Conservation (phyloP, 2,113 vertebrate genomes). For the Osmerus eperlanus region DNA sequence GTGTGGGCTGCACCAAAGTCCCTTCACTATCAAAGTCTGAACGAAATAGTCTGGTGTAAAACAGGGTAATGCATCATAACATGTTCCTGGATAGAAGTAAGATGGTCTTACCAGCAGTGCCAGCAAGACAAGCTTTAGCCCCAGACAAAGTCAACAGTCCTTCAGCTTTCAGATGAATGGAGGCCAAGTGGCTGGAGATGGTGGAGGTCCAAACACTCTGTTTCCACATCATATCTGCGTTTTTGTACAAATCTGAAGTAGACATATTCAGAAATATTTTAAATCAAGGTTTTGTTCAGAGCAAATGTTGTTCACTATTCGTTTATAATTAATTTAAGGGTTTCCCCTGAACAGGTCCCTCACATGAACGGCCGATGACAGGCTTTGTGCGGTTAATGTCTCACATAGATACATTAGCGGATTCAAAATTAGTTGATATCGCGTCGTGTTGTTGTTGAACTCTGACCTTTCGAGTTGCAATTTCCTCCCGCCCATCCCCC, state of each 20-base stretch:
- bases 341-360: too few relatives aligned
- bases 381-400: neutral
- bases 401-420: neutral
- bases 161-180: constrained; percentile 84
- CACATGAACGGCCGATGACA: too few relatives aligned
- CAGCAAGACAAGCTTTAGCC: constrained; percentile 83
- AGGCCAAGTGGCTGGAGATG: constrained; percentile 88
- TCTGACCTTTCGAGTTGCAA: constrained; percentile 86
- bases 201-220: constrained; percentile 95
- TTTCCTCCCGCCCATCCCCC: constrained; percentile 97
- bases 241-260: constrained; percentile 85
- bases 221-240: constrained; percentile 93
- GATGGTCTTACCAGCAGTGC: constrained; percentile 79
- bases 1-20: constrained; percentile 22
- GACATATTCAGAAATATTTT: neutral
- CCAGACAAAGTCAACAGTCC: constrained; percentile 89
- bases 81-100: neutral
- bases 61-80: neutral
- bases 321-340: neutral
- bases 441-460: constrained; percentile 26
- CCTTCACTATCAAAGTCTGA: constrained; percentile 28
- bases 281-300: neutral
- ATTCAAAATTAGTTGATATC: constrained; percentile 18
- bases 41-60: neutral
- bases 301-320: neutral